These are phyloP conservation scores for Labroides dimidiatus DNA, from an alignment of 2,797 vertebrate genomes.

Conservation along the genomic window DNA sequence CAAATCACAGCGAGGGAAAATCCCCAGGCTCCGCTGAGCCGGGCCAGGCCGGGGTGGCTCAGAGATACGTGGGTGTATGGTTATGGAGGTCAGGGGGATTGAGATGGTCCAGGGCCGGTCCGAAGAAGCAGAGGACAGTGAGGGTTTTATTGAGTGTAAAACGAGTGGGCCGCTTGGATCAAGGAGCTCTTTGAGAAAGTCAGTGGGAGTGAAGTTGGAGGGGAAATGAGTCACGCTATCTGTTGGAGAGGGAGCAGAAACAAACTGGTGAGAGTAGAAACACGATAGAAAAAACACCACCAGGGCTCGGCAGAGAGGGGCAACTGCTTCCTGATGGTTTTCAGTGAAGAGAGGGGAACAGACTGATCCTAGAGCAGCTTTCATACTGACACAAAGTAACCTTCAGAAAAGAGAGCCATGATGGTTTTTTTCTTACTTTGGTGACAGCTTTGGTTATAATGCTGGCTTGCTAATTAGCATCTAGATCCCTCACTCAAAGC, in stretches of 20 bases:
- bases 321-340: conserved; percentile 26
- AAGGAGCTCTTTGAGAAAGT: conserved; percentile 70
- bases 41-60: conserved; percentile 9
- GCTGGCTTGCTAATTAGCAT: too few relatives aligned
- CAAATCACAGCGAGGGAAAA: conserved; percentile 54
- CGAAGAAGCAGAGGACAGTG: conserved; percentile 57
- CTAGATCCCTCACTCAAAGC: too few relatives aligned
- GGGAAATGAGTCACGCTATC: conserved; percentile 66
- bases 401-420: too few relatives aligned
- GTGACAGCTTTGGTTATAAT: too few relatives aligned
- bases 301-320: conserved; percentile 10
- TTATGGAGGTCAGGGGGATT: conserved; percentile 46
- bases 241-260: conserved; percentile 42
- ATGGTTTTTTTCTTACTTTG: too few relatives aligned
- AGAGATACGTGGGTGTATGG: conserved; percentile 35
- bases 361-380: not conserved
- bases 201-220: conserved; percentile 54
- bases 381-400: not conserved
- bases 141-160: conserved; percentile 62
- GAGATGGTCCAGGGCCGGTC: conserved; percentile 36
- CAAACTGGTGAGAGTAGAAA: conserved; percentile 46
- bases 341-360: not conserved
- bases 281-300: conserved; percentile 42
- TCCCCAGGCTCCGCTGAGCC: conserved; percentile 34
- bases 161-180: conserved; percentile 57